A percentile compares a stretch with the other conserved stretches of the same genome.
These are phyloP conservation scores for Gobionotothen gibberifrons DNA, from an alignment of 2,797 vertebrate genomes.

Conservation along the genomic window DNA sequence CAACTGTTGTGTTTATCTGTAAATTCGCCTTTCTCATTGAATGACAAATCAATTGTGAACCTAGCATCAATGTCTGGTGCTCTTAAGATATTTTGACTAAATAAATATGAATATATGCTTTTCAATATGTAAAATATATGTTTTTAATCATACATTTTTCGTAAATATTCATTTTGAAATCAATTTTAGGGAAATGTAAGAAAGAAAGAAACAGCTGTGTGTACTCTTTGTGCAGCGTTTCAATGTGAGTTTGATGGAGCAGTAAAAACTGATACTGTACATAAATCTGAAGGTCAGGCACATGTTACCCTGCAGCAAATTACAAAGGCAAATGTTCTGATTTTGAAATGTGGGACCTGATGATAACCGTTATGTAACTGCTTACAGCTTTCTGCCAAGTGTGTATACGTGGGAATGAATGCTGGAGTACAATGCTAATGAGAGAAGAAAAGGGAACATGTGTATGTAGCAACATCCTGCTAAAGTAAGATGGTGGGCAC, in stretches of 20 bases:
- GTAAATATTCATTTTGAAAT: neutral
- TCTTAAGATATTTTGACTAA: no score
- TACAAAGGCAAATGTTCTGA: slow-evolving; percentile 39
- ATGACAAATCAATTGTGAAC: no score
- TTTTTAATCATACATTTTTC: neutral
- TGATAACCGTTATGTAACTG: slow-evolving; percentile 49
- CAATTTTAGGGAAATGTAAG: neutral
- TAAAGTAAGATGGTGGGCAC: neutral
- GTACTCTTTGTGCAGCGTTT: slow-evolving; percentile 18
- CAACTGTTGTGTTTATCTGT: no score
- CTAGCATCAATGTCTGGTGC: no score
- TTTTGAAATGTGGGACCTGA: slow-evolving; percentile 55
- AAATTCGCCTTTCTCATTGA: no score
- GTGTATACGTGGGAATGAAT: neutral
- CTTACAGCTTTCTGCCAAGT: slow-evolving; percentile 34
- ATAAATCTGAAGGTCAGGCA: slow-evolving; percentile 58
- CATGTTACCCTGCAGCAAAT: slow-evolving; percentile 40
- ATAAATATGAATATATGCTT: no score
- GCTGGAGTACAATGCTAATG: neutral
- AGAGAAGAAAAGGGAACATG: neutral
- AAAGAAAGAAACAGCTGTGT: slow-evolving; percentile 28
- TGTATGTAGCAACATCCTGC: neutral
- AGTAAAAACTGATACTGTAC: slow-evolving; percentile 37
- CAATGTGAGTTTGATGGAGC: slow-evolving; percentile 25
- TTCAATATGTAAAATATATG: neutral